Percentiles rank a stretch among this genome's conserved stretches.
Conservation (phyloP, 2,797 vertebrate genomes). For the Tokudaia tokunoshimensis region DNA sequence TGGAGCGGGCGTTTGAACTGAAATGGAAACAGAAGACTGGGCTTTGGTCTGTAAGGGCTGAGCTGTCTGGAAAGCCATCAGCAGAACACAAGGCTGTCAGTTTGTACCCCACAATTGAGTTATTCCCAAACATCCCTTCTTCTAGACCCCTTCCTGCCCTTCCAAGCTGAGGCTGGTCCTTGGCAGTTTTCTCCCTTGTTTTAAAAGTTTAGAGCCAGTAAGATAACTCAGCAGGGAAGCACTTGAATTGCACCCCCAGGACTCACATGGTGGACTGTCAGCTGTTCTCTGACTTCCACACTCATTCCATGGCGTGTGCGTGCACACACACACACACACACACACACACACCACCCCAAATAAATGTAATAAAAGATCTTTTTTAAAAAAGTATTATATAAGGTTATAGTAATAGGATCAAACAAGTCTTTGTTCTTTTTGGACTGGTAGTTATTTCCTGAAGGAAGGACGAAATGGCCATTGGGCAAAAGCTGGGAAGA, state of each 20-base stretch:
- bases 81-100: too few relatives aligned
- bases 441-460: not conserved
- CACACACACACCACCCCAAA: not conserved
- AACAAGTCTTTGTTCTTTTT: not conserved
- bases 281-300: not conserved
- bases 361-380: not conserved
- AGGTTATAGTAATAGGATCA: not conserved
- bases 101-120: too few relatives aligned
- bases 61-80: not conserved
- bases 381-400: not conserved
- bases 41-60: too few relatives aligned
- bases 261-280: not conserved
- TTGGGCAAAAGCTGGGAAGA: not conserved
- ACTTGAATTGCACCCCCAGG: not conserved
- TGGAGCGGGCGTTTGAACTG: not conserved
- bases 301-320: not conserved
- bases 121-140: not conserved
- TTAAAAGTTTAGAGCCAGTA: not conserved
- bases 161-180: not conserved
- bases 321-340: too few relatives aligned
- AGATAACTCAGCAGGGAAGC: not conserved
- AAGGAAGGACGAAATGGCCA: not conserved
- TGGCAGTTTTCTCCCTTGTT: slow-evolving; percentile 33
- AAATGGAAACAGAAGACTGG: too few relatives aligned
- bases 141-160: not conserved